phyloP scores from a whole-genome alignment of 2,113 vertebrate species.

The Arvicanthis niloticus region DNA sequence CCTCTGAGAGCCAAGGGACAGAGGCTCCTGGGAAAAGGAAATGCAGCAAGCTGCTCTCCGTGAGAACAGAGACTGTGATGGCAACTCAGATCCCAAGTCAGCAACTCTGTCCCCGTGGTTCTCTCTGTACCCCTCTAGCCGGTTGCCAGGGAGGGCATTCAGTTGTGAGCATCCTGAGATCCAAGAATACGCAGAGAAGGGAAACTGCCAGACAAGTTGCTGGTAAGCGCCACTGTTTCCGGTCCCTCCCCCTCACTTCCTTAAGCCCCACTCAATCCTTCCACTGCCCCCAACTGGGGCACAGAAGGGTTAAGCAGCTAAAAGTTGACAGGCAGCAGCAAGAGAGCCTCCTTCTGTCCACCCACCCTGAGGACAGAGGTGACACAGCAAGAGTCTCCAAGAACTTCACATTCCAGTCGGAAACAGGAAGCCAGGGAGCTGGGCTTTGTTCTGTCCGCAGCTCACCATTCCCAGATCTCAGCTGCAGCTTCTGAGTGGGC shows the following conservation, averaged over 20 bases:
- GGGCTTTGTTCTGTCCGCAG: too few species aligned
- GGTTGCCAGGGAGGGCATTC: not conserved
- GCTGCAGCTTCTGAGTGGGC: rapidly evolving
- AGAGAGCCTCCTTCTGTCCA: not conserved
- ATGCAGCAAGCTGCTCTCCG: not conserved
- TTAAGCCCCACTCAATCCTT: rapidly evolving
- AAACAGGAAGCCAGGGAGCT: not conserved
- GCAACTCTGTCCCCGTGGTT: not conserved
- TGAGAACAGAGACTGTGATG: not conserved
- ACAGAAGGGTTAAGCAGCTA: not conserved
- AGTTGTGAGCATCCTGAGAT: not conserved
- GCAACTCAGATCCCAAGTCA: not conserved
- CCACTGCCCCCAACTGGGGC: rapidly evolving
- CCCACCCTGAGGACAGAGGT: rapidly evolving
- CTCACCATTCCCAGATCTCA: not conserved
- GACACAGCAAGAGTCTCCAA: not conserved
- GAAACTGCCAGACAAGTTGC: rapidly evolving
- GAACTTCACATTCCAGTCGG: rapidly evolving
- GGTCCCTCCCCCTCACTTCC: not conserved
- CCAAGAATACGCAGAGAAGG: not conserved
- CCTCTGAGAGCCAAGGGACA: not conserved
- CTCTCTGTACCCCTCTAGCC: rapidly evolving
- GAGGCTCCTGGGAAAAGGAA: not conserved
- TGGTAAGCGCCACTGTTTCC: rapidly evolving
- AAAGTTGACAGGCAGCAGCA: not conserved